Evolutionary conservation across 2,113 vertebrate genomes (phyloP), one percentile per base, ranked within the genome.

Genomic region (Corythaixoides concolor): DNA sequence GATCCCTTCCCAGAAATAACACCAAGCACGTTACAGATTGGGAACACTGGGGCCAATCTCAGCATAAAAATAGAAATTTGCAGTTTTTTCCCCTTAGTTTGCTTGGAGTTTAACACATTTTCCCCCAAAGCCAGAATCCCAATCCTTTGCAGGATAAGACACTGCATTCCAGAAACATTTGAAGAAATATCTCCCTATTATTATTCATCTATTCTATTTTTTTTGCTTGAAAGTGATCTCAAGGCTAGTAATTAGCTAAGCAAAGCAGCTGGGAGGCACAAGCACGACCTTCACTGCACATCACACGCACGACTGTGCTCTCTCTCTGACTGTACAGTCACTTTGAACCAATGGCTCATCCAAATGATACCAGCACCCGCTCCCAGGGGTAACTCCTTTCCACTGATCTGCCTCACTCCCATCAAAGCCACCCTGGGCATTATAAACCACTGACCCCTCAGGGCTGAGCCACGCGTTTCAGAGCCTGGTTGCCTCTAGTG

Each of bases 181-280:
- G 66, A 39, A 62, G 41, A 88, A 91, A 62, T 43, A n/a, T 75
- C 83, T 81, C 68, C 8, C 3, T 59, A 33, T 86, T 68, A 68
- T 80, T 87, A 53, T 76, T 72, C 20, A 84, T 73, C 47, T 86
- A 15, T 60, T 84, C 28, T 81, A 6, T 17, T 47, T 69, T 83
- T 49, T 86, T 67, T 90, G 7, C 77, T 82, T 72, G 89, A 68
- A 91, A 93, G 41, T 49, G 37, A 82, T 73, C 80, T 78, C 66
- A 81, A 79, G 84, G 62, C 77, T 66, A 33, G 73, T 64, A 78
- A 96, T 94, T 90, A 92, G 59, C 91, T 91, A 76, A 92, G 84
- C 80, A 95, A 91, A 95, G 92, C 84, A 96, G 80, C 58, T 39
- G 41, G 41, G 28, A 93, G 81, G 84, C 69, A 60, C 1, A 4